Conservation (phyloP, 2,797 vertebrate species). For the Galaxias olidus region DNA sequence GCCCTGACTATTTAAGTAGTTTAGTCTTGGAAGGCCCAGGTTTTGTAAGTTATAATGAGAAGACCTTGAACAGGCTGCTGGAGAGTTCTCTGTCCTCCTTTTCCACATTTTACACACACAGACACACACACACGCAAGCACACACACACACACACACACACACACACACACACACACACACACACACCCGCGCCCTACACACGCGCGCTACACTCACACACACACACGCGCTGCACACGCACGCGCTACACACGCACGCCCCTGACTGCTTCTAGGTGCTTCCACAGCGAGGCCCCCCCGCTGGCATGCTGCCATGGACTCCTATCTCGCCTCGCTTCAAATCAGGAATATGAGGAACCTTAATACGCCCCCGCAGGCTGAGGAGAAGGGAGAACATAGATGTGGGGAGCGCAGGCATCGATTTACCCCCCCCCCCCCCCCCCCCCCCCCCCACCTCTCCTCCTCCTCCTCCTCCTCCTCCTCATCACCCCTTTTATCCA, state of each 20-base stretch:
- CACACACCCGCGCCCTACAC: slow-evolving; percentile 29
- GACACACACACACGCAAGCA: background rate
- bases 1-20: too few species aligned
- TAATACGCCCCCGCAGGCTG: slow-evolving; percentile 11
- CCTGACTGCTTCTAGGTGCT: slow-evolving; percentile 1
- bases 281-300: slow-evolving; percentile 12
- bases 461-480: slow-evolving; percentile 11
- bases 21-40: background rate
- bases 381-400: background rate
- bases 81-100: slow-evolving; percentile 30
- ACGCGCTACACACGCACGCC: slow-evolving; percentile 12
- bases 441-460: slow-evolving; percentile 7
- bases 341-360: slow-evolving; percentile 24
- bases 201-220: slow-evolving; percentile 11
- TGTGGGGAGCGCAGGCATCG: slow-evolving; percentile 19
- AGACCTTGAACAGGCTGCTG: slow-evolving; percentile 46
- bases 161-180: slow-evolving; percentile 8
- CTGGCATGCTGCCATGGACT: slow-evolving; percentile 19
- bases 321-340: slow-evolving; percentile 39
- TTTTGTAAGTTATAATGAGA: background rate
- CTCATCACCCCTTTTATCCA: background rate
- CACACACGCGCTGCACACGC: slow-evolving; percentile 24
- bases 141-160: background rate
- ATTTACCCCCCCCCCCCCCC: slow-evolving; percentile 6
- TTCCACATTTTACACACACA: background rate